Conservation (phyloP, 2,888 invertebrate genomes). For the Drosophila subquinaria region DNA sequence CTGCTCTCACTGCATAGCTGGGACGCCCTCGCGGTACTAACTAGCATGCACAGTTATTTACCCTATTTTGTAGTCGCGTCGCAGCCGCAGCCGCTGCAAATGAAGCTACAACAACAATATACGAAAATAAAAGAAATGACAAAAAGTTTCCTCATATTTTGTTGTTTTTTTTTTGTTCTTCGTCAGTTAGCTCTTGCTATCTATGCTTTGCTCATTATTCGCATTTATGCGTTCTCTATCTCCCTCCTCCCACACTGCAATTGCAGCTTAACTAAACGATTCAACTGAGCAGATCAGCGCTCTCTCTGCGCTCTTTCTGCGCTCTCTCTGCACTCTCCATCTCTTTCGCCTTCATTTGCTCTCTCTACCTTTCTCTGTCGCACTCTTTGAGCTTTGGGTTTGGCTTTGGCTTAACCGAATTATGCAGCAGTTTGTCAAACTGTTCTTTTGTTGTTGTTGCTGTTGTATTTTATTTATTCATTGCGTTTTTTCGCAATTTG, state of each 20-base stretch:
- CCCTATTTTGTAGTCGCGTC: constrained; percentile 76
- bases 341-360: not conserved
- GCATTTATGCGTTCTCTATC: constrained; percentile 70
- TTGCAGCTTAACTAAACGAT: constrained; percentile 46
- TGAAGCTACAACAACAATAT: constrained; percentile 16
- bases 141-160: constrained; percentile 47
- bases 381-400: constrained; percentile 19
- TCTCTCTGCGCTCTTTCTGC: constrained; percentile 22
- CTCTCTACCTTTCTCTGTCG: constrained; percentile 5
- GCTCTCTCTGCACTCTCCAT: constrained; percentile 8
- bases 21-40: constrained; percentile 73
- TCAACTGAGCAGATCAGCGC: constrained; percentile 41
- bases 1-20: constrained; percentile 54
- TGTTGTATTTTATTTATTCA: constrained; percentile 5
- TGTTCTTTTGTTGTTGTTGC: constrained; percentile 17
- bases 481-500: constrained; percentile 28
- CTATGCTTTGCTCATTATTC: constrained; percentile 77
- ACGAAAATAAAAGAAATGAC: constrained; percentile 13
- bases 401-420: constrained; percentile 37
- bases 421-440: constrained; percentile 33
- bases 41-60: constrained; percentile 73
- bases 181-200: constrained; percentile 54
- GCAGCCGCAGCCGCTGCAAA: constrained; percentile 27
- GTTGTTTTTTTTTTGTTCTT: constrained; percentile 20
- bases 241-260: constrained; percentile 11